These are phyloP conservation scores for Naja naja DNA, from an alignment of 2,113 vertebrate genomes.

Conservation along the genomic window DNA sequence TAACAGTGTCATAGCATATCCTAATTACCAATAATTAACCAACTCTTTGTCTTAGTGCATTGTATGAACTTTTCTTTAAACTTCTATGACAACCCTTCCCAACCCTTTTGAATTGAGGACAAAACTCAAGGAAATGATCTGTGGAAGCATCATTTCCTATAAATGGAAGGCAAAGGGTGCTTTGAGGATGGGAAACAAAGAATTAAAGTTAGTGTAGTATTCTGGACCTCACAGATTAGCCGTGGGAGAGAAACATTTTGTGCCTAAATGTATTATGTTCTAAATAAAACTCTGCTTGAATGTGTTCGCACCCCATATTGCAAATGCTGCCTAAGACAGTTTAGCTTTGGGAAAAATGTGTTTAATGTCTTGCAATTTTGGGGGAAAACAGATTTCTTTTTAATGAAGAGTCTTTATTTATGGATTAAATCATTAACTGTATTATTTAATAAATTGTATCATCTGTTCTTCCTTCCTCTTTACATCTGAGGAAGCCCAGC, in stretches of 20 bases:
- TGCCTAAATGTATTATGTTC: conserved; percentile 41
- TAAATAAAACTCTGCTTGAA: conserved; percentile 52
- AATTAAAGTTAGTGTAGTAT: conserved; percentile 16
- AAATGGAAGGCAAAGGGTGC: neutral
- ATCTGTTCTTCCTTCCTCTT: neutral
- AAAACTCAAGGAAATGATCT: neutral
- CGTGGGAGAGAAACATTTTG: conserved; percentile 53
- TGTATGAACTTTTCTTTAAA: neutral
- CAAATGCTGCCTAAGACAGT: conserved; percentile 57
- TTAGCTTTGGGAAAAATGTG: conserved; percentile 55
- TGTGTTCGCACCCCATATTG: conserved; percentile 56
- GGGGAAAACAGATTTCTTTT: conserved; percentile 55
- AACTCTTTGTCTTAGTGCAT: neutral
- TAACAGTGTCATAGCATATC: neutral
- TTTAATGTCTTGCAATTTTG: conserved; percentile 63
- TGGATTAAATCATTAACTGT: conserved; percentile 14
- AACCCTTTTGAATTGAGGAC: neutral
- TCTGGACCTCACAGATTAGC: conserved; percentile 18
- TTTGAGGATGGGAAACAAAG: neutral
- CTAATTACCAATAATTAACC: neutral
- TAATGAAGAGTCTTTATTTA: conserved; percentile 33
- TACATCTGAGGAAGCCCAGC: neutral
- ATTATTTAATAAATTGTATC: neutral
- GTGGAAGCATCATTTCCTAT: neutral
- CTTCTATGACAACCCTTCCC: neutral